phyloP scores from a whole-genome alignment of 2,888 invertebrate genomes.

The Orthosia gothica region DNA sequence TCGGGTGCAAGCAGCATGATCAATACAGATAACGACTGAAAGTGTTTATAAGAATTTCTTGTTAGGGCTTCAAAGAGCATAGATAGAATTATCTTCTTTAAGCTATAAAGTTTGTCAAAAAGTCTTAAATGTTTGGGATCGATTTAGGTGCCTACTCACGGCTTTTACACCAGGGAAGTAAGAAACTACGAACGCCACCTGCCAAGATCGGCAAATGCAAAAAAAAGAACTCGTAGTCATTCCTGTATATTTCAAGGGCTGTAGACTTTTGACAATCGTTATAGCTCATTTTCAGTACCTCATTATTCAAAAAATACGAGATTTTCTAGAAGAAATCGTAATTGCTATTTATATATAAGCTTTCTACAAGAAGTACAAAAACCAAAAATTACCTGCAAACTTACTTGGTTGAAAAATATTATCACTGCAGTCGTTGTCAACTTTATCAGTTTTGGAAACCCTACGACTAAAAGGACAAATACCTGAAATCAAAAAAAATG shows the following conservation, averaged over 20 bases:
- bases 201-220: too few species aligned
- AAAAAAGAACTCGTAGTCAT: too few species aligned
- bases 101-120: not conserved
- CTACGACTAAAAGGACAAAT: not conserved
- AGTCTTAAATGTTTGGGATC: not conserved
- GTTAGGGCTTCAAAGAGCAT: not conserved
- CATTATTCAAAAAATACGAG: too few species aligned
- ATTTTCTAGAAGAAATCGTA: too few species aligned
- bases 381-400: not conserved
- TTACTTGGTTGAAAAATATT: not conserved
- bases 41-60: not conserved
- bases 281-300: too few species aligned
- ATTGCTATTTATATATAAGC: too few species aligned
- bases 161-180: too few species aligned
- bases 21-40: not conserved
- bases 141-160: not conserved
- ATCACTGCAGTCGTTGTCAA: not conserved
- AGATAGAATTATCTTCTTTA: too few species aligned
- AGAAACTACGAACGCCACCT: too few species aligned
- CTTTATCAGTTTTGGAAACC: not conserved
- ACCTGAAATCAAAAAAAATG: constrained; percentile 15
- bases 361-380: not conserved
- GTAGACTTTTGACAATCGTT: too few species aligned
- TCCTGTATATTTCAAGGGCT: too few species aligned
- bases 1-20: not conserved